Base-by-base conservation (phyloP, 1,140 invertebrate species). In the Caenorhabditis briggsae region DNA sequence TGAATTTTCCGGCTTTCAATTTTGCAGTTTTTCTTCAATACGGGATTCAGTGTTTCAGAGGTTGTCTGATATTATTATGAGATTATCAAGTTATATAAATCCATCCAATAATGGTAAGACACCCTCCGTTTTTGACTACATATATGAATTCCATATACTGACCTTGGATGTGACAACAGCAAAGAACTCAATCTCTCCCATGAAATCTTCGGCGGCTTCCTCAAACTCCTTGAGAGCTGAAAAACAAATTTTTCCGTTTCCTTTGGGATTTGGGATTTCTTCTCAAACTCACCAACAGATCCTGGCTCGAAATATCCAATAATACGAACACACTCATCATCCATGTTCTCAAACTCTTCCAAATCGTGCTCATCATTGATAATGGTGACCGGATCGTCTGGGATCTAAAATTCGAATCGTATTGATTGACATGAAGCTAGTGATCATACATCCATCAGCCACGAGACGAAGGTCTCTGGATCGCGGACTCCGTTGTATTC, bases 121-220 rank as follows among this genome's bases (percentile, higher is more conserved):
- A n/a, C n/a, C n/a, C n/a, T n/a, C n/a, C n/a, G n/a, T n/a, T n/a
- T n/a, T n/a, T n/a, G n/a, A n/a, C n/a, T n/a, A n/a, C n/a, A n/a
- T n/a, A n/a, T n/a, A n/a, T n/a, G 33, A 33, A 33, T 33, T 33
- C 33, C 33, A 33, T 33, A 33, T 33, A 33, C 33, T 33, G 11
- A 90, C 90, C 74, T 92, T 89, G 14, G 90, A 90, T 14, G 90
- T 92, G 48, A 92, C 91, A 82, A 92, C 92, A 46, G 91, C 91
- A 82, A 92, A 92, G 85, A 92, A 92, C 82, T 92, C 91, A 48
- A 92, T 91, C 86, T 92, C 91, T 74, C 91, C 91, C 91, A 92
- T 92, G 74, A 92, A 92, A 56, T 92, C 91, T 82, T 92, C 91
- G 18, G 91, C 91, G 23, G 91, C 91, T 83, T 92, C 91, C 83